These are phyloP conservation scores for Myzus persicae DNA, from an alignment of 1,140 invertebrate genomes.

Conservation along the genomic window DNA sequence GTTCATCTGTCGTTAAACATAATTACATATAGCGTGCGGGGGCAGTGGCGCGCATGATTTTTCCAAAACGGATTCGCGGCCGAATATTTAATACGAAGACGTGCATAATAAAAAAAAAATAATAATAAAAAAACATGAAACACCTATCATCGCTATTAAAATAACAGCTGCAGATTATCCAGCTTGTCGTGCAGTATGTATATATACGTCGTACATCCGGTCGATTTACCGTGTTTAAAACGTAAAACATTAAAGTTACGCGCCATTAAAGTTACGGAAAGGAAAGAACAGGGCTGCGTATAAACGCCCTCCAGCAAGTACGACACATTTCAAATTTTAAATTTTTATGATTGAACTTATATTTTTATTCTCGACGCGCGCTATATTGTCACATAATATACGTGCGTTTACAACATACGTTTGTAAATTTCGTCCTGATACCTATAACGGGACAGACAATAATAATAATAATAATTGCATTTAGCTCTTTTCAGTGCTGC, in stretches of 20 bases:
- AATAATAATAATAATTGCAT: neutral
- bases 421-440: neutral
- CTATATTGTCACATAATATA: neutral
- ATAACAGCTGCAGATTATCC: neutral
- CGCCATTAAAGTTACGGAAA: neutral
- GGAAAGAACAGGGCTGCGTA: neutral
- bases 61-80: constrained; percentile 13
- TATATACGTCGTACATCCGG: neutral
- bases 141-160: neutral
- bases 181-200: neutral
- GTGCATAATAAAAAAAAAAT: neutral
- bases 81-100: neutral
- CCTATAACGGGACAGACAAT: neutral
- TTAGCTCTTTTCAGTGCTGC: neutral
- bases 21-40: neutral
- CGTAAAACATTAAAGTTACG: neutral
- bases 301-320: neutral
- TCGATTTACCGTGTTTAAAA: constrained; percentile 5
- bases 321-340: neutral
- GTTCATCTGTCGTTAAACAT: neutral
- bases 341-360: neutral
- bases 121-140: neutral
- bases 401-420: neutral
- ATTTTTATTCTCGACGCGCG: neutral
- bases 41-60: neutral